These are phyloP conservation scores for Falco biarmicus DNA, from an alignment of 2,797 vertebrate genomes.

Conservation along the genomic window DNA sequence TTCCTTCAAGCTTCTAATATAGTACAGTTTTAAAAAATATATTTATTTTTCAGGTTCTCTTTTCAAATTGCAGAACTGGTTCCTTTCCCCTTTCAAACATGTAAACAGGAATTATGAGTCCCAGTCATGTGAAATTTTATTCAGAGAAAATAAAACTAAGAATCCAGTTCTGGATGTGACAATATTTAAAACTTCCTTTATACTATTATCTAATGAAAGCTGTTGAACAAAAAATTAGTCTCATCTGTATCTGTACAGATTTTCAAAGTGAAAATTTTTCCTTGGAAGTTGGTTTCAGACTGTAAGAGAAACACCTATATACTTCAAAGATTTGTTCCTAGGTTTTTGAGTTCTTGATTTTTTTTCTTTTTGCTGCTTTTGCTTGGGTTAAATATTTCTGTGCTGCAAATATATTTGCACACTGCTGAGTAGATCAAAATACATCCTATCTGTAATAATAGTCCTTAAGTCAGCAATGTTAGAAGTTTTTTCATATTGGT, in stretches of 20 bases:
- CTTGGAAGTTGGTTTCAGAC: not conserved
- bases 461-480: slow-evolving; percentile 6
- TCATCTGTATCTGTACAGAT: not conserved
- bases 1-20: not conserved
- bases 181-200: not conserved
- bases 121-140: not conserved
- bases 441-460: not conserved
- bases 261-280: not conserved
- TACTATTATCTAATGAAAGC: not conserved
- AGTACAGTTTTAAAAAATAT: not conserved
- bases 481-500: not conserved
- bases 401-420: not conserved
- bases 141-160: not conserved
- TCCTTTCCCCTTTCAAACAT: not conserved
- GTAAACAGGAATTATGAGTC: not conserved
- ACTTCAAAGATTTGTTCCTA: not conserved
- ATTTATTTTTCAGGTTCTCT: not conserved
- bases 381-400: not conserved
- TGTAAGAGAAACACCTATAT: not conserved
- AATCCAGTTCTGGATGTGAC: not conserved
- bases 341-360: not conserved
- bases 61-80: not conserved
- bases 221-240: not conserved
- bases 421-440: not conserved
- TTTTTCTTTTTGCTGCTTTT: not conserved